Evolutionary conservation across 30 jellyfish, hydroid and myxozoan species (phyloP).

Genomic region (Hydra vulgaris): DNA sequence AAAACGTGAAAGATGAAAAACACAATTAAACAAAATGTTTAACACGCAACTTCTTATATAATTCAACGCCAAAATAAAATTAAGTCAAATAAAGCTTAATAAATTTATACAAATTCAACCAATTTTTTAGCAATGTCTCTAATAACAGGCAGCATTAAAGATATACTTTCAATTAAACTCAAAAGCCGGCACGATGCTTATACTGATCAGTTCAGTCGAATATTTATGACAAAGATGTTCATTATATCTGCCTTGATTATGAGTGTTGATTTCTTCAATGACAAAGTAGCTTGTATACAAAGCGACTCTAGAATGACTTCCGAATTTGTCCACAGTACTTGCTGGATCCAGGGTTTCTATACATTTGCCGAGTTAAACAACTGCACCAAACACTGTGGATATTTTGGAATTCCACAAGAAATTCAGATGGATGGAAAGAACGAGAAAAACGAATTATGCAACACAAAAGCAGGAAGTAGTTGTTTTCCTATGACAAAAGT

Average conservation of each 20-base stretch:
- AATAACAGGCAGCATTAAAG: conserved; percentile 28
- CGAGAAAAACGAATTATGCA: conserved; percentile 9
- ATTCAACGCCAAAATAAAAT: too few species aligned
- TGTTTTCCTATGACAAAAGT: conserved; percentile 20
- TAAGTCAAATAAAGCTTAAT: too few species aligned
- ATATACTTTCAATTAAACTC: conserved; percentile 19
- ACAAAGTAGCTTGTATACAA: conserved; percentile 19
- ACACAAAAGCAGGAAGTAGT: background rate
- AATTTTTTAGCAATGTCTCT: conserved; percentile 1
- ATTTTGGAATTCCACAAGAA: conserved; percentile 21
- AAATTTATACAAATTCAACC: too few species aligned
- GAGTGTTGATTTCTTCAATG: conserved; percentile 33
- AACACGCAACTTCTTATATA: too few species aligned
- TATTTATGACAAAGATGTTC: conserved; percentile 27
- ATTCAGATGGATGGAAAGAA: conserved; percentile 22
- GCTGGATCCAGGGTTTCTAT: conserved; percentile 32
- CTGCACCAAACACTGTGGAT: conserved; percentile 19
- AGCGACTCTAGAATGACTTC: background rate
- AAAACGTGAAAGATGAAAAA: too few species aligned
- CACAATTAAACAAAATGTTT: too few species aligned
- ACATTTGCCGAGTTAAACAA: conserved; percentile 17
- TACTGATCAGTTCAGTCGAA: conserved; percentile 31
- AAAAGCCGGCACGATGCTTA: conserved; percentile 20
- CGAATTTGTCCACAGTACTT: conserved; percentile 31
- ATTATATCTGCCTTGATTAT: conserved; percentile 19